Conservation (phyloP, 2,888 invertebrate genomes). For the Gisinianus flammeolus region DNA sequence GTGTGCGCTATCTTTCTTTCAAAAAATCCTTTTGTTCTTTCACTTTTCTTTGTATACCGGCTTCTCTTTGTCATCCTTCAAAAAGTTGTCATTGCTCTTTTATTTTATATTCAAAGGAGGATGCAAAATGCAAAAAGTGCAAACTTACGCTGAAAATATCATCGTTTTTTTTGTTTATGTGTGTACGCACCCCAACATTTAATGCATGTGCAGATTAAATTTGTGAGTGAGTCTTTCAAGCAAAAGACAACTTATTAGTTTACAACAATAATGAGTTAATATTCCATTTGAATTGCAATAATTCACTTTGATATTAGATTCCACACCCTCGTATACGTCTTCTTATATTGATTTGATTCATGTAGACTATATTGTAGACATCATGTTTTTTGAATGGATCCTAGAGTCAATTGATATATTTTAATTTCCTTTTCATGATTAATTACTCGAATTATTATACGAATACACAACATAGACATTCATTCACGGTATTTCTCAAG, state of each 20-base stretch:
- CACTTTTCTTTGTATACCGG: not conserved
- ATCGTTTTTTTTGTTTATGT: not conserved
- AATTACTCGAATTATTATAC: not conserved
- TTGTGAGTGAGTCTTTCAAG: too few species aligned
- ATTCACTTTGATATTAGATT: too few species aligned
- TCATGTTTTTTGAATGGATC: not conserved
- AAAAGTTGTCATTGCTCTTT: not conserved
- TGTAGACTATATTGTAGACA: not conserved
- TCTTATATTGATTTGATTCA: too few species aligned
- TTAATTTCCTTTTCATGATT: not conserved
- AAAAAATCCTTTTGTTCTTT: constrained; percentile 1
- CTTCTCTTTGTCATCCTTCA: not conserved
- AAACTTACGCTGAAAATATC: not conserved
- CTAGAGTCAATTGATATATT: not conserved
- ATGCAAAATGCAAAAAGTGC: too few species aligned
- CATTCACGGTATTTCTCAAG: too few species aligned
- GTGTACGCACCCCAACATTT: too few species aligned
- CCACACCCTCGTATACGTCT: too few species aligned
- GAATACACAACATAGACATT: not conserved
- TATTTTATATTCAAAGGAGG: too few species aligned
- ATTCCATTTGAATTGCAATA: too few species aligned
- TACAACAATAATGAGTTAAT: too few species aligned
- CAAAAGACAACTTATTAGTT: too few species aligned
- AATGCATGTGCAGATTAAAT: too few species aligned
- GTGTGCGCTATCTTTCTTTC: not conserved